Evolutionary conservation across 1,140 invertebrate species (phyloP).

Genomic region (Cephus cinctus): DNA sequence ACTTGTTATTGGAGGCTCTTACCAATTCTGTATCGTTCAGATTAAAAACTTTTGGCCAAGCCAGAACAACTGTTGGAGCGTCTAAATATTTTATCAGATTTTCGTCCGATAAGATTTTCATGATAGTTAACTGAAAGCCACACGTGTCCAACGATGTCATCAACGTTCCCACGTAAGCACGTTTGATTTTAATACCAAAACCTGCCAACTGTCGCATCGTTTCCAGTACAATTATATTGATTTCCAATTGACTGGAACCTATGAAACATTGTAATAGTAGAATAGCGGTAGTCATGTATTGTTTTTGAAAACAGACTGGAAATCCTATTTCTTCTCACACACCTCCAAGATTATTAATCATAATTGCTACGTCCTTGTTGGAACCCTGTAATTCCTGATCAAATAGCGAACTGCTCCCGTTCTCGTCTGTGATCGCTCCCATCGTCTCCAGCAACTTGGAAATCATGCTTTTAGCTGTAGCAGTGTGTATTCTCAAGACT

Average conservation of each 20-base stretch:
- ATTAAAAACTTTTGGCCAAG: constrained; percentile 43
- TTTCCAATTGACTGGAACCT: constrained; percentile 61
- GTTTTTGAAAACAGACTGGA: background rate
- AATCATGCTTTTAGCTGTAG: constrained; percentile 19
- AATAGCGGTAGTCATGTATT: constrained; percentile 37
- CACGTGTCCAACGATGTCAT: constrained; percentile 64
- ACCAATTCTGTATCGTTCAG: too few relatives aligned
- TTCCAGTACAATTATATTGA: constrained; percentile 63
- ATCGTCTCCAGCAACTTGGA: too few relatives aligned
- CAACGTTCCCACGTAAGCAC: constrained; percentile 61
- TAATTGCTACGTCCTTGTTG: constrained; percentile 29
- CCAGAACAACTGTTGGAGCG: constrained; percentile 44
- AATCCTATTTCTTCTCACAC: background rate
- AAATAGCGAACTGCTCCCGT: too few relatives aligned
- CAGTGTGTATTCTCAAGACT: constrained; percentile 42
- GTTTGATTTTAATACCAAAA: constrained; percentile 48
- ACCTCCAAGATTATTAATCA: constrained; percentile 32
- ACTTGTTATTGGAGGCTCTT: too few relatives aligned
- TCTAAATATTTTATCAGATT: constrained; percentile 50
- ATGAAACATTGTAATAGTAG: constrained; percentile 67
- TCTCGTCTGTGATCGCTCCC: too few relatives aligned
- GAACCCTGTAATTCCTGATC: too few relatives aligned
- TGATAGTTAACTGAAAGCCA: constrained; percentile 65
- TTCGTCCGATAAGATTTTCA: constrained; percentile 51
- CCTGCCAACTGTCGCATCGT: constrained; percentile 50